These are phyloP conservation scores for Gallinago jamesoni DNA, from an alignment of 2,113 vertebrate species.

Conservation along the genomic window DNA sequence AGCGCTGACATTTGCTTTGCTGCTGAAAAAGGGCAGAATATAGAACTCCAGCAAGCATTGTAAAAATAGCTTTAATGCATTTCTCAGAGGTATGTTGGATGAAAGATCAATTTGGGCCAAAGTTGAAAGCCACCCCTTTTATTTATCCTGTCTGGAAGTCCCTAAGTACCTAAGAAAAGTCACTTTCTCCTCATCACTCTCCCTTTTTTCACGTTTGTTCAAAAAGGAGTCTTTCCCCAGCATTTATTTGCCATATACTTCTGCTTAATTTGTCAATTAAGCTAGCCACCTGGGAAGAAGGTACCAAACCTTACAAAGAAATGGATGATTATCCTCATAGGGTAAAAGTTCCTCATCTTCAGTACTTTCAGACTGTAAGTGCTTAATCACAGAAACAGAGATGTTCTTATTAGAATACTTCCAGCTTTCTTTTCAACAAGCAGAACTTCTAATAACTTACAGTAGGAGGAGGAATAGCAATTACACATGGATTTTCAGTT, in stretches of 20 bases:
- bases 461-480: not conserved
- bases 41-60: not conserved
- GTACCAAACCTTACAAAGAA: not conserved
- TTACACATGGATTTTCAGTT: not conserved
- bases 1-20: conserved; percentile 48
- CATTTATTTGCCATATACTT: not conserved
- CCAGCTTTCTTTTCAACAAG: not conserved
- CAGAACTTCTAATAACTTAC: not conserved
- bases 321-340: not conserved
- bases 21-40: not conserved
- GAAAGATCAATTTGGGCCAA: not conserved
- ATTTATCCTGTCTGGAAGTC: not conserved
- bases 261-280: not conserved
- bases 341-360: not conserved
- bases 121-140: not conserved
- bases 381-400: not conserved
- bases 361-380: not conserved
- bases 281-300: not conserved
- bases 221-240: not conserved
- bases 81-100: not conserved
- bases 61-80: not conserved
- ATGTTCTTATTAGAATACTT: not conserved
- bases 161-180: not conserved
- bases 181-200: not conserved
- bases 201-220: not conserved